Conservation (phyloP, 2,113 vertebrate genomes). For the Entosphenus tridentatus region DNA sequence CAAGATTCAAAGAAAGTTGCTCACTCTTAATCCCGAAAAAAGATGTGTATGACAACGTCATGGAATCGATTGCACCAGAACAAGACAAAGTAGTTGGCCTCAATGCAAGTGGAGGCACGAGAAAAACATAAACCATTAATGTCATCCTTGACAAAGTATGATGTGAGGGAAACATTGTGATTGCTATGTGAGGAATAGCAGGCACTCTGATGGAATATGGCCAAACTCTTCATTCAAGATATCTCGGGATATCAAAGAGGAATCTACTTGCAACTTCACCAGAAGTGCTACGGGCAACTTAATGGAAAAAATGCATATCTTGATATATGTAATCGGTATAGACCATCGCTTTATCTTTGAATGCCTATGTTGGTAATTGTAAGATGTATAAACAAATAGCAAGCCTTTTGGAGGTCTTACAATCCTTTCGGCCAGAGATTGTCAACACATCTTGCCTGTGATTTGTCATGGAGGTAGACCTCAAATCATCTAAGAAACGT, state of each 20-base stretch:
- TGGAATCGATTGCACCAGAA: not conserved
- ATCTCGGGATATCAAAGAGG: not conserved
- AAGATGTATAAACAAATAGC: not conserved
- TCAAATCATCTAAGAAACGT: not conserved
- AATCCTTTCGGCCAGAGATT: not conserved
- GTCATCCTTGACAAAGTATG: not conserved
- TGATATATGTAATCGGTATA: not conserved
- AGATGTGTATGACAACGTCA: not conserved
- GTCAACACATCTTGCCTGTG: not conserved
- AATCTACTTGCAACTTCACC: slow-evolving; percentile 2
- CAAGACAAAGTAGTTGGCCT: not conserved
- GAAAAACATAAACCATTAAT: not conserved
- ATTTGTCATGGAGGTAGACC: not conserved
- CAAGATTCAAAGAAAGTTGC: not conserved
- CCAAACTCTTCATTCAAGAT: slow-evolving; percentile 4
- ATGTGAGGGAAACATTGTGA: not conserved
- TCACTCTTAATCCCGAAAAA: not conserved
- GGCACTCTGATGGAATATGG: not conserved
- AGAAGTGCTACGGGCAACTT: not conserved
- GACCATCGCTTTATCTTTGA: not conserved
- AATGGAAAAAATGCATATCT: not conserved
- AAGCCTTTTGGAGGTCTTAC: slow-evolving; percentile 1
- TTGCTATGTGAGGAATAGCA: not conserved
- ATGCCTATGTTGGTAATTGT: not conserved
- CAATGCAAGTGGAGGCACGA: not conserved